phyloP scores from a whole-genome alignment of 2,888 invertebrate genomes.

The Phania funesta region DNA sequence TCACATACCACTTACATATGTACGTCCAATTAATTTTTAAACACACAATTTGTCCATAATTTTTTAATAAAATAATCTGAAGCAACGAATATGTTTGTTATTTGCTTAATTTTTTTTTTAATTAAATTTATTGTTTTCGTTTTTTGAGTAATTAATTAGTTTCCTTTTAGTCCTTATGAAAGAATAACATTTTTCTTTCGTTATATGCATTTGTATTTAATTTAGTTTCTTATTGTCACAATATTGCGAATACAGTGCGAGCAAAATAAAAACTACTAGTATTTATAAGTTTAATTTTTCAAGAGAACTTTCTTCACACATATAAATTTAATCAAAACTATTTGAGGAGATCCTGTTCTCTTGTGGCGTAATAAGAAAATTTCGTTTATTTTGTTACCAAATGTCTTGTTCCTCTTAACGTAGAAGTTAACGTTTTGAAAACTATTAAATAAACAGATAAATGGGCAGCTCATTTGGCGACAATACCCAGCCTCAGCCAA shows the following conservation, averaged over 20 bases:
- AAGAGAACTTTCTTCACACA: too few relatives aligned
- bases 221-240: neutral
- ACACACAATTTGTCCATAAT: conserved; percentile 32
- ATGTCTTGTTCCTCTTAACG: too few relatives aligned
- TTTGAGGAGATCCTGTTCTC: too few relatives aligned
- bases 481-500: too few relatives aligned
- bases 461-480: too few relatives aligned
- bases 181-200: neutral
- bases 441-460: too few relatives aligned
- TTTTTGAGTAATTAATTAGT: neutral
- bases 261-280: neutral
- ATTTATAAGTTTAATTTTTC: too few relatives aligned
- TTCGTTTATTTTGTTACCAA: too few relatives aligned
- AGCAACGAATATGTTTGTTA: conserved; percentile 15
- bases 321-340: too few relatives aligned
- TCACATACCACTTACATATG: conserved; percentile 42
- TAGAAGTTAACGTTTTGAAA: too few relatives aligned
- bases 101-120: conserved; percentile 11
- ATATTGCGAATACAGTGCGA: conserved; percentile 1
- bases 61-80: conserved; percentile 27
- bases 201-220: neutral
- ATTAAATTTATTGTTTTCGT: neutral
- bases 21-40: conserved; percentile 65
- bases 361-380: too few relatives aligned
- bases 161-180: neutral